Evolutionary conservation across 1,140 invertebrate species (phyloP), one percentile per base, ranked within the genome.

Genomic region (Magallana gigas): DNA sequence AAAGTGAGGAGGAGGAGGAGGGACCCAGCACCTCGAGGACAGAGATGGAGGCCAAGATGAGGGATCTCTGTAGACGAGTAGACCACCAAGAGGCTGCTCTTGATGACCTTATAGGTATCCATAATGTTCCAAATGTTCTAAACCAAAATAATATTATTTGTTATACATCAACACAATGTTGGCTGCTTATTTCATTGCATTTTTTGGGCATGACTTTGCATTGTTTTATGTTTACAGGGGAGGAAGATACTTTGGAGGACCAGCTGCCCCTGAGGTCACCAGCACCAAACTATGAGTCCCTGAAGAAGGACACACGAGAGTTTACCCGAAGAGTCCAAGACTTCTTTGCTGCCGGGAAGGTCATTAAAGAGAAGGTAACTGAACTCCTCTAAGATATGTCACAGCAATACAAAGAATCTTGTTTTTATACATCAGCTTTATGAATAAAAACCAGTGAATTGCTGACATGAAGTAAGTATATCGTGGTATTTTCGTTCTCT

Each of bases 261-360:
- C 5, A 71, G 18, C 64, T 71, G 9, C 64, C 64, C 16, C 8
- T 11, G 9, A 57, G 48, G 16, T 59, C 62, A 14, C 85, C 89
- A 57, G 6, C 90, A 48, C 91, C 91, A 58, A 85, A 90, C 71
- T 91, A 88, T 85, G 58, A 88, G 12, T 62, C 60, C 16, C 83
- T 93, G 29, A 85, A 88, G 83, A 80, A 89, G 29, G 86, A 92
- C 87, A 83, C 88, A n/a, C 59, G 87, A 57, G 87, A 90, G 11
- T 91, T 87, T 88, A 84, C 87, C n/a, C 14, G 88, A 11, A 92
- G 87, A 82, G 90, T 92, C 18, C 83, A 68, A 29, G 83, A 90
- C 57, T 92, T 90, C 85, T 89, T 87, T 56, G 84, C 71, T 59
- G 91, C 91, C 3, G 81, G 85, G 18, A 71, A 71, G 29, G 64